Conservation (phyloP, 37 sponge, comb jelly and placozoan species). For the Haliclona indistincta region DNA sequence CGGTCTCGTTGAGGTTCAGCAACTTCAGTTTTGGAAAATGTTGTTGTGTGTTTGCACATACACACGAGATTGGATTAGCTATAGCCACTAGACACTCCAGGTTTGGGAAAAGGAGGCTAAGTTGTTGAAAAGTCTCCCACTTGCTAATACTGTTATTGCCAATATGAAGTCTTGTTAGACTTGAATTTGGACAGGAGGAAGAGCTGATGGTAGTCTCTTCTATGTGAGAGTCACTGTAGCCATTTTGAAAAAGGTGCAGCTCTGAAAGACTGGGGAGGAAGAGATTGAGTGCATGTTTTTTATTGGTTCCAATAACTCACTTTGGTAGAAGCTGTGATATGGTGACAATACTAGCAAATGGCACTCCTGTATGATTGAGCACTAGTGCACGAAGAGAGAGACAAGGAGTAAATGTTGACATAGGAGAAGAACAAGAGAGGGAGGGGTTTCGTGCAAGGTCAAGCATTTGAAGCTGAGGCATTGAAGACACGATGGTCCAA, state of each 20-base stretch:
- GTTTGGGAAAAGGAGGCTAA: constrained; percentile 51
- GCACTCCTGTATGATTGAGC: background rate
- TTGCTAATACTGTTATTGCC: constrained; percentile 27
- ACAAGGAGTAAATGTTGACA: background rate
- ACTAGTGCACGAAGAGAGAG: background rate
- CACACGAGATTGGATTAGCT: constrained; percentile 24
- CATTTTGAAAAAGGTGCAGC: constrained; percentile 47
- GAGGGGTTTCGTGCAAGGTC: background rate
- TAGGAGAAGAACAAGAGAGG: background rate
- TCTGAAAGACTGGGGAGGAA: constrained; percentile 50
- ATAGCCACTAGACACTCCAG: constrained; percentile 22
- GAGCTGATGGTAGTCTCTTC: too few species aligned
- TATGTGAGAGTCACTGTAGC: constrained; percentile 27
- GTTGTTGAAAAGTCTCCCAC: constrained; percentile 32
- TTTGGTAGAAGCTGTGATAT: background rate
- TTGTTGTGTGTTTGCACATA: background rate
- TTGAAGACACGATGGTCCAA: background rate
- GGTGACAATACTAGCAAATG: background rate
- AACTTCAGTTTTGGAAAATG: constrained; percentile 12
- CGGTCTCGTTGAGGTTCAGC: constrained; percentile 39
- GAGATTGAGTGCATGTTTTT: too few species aligned
- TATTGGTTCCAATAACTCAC: too few species aligned
- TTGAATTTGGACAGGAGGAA: constrained; percentile 7
- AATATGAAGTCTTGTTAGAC: constrained; percentile 20
- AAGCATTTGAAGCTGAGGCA: background rate